A percentile compares a stretch with the other conserved stretches of the same genome.
phyloP scores from a whole-genome alignment of 2,797 vertebrate species.

The Pelochelys cantorii region DNA sequence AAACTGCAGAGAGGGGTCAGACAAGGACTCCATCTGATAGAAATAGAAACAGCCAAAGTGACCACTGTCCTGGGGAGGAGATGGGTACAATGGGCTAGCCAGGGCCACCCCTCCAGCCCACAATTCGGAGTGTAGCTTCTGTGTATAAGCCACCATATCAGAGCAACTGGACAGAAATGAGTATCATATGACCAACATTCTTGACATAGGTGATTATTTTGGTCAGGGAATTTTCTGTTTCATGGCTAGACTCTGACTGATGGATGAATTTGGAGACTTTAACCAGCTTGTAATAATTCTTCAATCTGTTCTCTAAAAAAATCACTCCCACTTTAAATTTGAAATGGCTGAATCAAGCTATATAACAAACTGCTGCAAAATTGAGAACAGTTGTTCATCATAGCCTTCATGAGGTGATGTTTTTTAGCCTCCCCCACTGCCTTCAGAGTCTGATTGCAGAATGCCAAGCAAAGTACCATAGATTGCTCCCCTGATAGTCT shows the following conservation, averaged over 20 bases:
- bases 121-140: background rate
- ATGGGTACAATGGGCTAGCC: background rate
- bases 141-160: too few species aligned
- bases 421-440: too few species aligned
- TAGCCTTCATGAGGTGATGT: background rate
- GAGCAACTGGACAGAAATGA: too few species aligned
- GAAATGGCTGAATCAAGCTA: background rate
- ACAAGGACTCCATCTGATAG: background rate
- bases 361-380: background rate
- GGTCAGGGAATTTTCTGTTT: background rate
- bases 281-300: background rate
- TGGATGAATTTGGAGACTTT: too few species aligned
- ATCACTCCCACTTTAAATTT: background rate
- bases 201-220: background rate
- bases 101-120: background rate
- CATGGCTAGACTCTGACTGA: too few species aligned
- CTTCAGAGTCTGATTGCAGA: too few species aligned
- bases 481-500: too few species aligned
- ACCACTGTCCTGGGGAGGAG: background rate
- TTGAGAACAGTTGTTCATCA: background rate
- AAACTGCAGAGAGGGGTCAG: background rate
- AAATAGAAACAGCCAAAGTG: background rate
- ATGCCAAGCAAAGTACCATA: too few species aligned
- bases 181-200: too few species aligned
- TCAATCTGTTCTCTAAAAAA: background rate